These are phyloP conservation scores for Rattus rattus DNA, from an alignment of 2,113 vertebrate genomes.

Conservation along the genomic window DNA sequence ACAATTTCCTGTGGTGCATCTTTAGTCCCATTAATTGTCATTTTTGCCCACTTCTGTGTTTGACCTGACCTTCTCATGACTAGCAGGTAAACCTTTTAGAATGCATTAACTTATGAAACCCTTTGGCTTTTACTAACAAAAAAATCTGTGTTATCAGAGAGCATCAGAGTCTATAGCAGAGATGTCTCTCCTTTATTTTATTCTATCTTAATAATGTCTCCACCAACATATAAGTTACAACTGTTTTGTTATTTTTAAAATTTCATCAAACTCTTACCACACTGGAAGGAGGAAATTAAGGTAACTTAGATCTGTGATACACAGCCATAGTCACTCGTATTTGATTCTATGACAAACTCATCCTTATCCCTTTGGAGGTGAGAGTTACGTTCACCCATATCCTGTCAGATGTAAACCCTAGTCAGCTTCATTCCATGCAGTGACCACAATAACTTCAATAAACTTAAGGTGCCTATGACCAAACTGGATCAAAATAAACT, in stretches of 20 bases:
- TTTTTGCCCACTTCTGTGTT: neutral
- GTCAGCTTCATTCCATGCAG: neutral
- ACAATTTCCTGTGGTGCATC: neutral
- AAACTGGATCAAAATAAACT: neutral
- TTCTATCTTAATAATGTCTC: neutral
- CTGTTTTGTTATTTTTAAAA: neutral
- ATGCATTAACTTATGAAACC: neutral
- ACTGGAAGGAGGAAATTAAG: neutral
- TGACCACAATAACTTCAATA: neutral
- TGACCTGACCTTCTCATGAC: neutral
- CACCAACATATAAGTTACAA: neutral
- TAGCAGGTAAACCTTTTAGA: neutral
- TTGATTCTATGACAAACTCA: neutral
- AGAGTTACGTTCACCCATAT: neutral
- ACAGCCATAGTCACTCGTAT: neutral
- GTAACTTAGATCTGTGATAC: neutral
- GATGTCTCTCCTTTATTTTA: neutral
- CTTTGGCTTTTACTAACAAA: neutral
- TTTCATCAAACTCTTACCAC: neutral
- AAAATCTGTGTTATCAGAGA: neutral
- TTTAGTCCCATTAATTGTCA: neutral
- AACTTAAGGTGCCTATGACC: neutral
- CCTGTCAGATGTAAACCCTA: neutral
- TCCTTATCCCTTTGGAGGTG: neutral
- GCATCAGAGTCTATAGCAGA: neutral